Conservation (phyloP, 1,140 invertebrate species). For the Centruroides sculpturatus region DNA sequence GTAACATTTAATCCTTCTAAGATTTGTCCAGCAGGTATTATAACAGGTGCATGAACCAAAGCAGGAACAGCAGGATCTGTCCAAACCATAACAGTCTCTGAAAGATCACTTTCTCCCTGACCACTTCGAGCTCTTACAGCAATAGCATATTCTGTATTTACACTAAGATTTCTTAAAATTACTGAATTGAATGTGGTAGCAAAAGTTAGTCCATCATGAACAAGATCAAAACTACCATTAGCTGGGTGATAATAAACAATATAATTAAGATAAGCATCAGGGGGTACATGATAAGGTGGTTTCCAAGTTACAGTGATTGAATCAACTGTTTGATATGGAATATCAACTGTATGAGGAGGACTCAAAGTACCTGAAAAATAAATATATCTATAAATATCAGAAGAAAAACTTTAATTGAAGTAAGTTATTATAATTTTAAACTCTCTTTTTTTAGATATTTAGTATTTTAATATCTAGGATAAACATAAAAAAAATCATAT, state of each 20-base stretch:
- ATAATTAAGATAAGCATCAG: constrained; percentile 6
- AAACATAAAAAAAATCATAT: too few relatives aligned
- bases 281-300: constrained; percentile 40
- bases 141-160: constrained; percentile 18
- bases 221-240: background rate
- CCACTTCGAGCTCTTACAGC: constrained; percentile 12
- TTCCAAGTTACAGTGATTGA: constrained; percentile 63
- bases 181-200: background rate
- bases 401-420: too few relatives aligned
- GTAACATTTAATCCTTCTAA: constrained; percentile 68
- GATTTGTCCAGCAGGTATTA: constrained; percentile 62
- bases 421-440: too few relatives aligned
- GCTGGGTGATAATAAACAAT: constrained; percentile 7
- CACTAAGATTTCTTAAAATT: constrained; percentile 8
- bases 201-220: background rate
- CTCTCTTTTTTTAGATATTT: too few relatives aligned
- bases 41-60: constrained; percentile 63
- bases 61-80: constrained; percentile 68
- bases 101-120: constrained; percentile 3
- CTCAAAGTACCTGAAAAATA: constrained; percentile 44
- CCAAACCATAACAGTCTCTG: constrained; percentile 53
- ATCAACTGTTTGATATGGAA: constrained; percentile 54
- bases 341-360: constrained; percentile 54
- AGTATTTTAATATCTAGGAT: too few relatives aligned
- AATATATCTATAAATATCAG: too few relatives aligned